Evolutionary conservation across 1,140 invertebrate species (phyloP), one percentile per base, ranked within the genome.

Genomic region (Arctopsyche grandis): DNA sequence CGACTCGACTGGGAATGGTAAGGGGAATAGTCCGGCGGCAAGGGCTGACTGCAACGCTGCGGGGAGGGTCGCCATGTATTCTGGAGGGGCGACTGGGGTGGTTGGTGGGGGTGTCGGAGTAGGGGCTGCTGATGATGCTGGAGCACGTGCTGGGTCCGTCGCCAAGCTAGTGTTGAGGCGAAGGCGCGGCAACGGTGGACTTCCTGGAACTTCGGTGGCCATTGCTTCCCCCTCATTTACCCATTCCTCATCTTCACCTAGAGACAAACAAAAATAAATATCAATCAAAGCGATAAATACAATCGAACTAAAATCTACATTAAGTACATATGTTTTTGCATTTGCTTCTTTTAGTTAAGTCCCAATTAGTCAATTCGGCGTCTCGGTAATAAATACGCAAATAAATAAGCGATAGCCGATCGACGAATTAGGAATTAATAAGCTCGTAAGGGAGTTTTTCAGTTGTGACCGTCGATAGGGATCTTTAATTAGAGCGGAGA

Each of bases 81-180:
- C 86, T 44, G 87, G 87, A 0, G 89, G 84, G 9, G 87, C 86
- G 5, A 87, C 86, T 4, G 86, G 86, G 0, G 87, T 84, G 84
- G 82, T 83, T 85, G 81, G 88, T 48, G 4, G 85, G 70, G 84
- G 84, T 19, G 74, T 58, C 12, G 74, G 74, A 83, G 88, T 85
- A 81, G 83, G 85, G 81, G 88, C 87, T 9, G 86, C 82, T 1
- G 85, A 82, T 24, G 86, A 85, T 80, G 85, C 84, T n/a, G 91
- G 90, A 75, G 93, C 91, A 9, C 94, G 87, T 10, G 94, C 94
- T 0, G 94, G 94, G 86, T 95, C 94, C 21, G 93, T 95, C 78
- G 94, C 94, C 74, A 95, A 90, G 85, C 91, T 92, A 77, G 93
- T 86, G 86, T 95, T 95, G 60, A 95, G 89, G 80, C 94, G 90